These are phyloP conservation scores for Parnassius smintheus DNA, from an alignment of 2,888 invertebrate species.

Conservation along the genomic window DNA sequence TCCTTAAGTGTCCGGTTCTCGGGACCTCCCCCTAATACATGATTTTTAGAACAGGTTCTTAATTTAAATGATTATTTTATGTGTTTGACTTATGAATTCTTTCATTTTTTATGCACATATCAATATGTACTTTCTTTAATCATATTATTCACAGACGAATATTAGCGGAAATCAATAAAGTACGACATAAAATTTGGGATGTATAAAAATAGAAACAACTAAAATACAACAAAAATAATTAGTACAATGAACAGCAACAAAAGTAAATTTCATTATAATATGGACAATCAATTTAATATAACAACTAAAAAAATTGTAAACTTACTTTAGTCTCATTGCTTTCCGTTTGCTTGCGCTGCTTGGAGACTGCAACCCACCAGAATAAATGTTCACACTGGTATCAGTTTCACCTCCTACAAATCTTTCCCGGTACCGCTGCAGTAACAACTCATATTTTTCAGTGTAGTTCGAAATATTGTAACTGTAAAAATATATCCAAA, in stretches of 20 bases:
- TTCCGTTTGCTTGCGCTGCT: conserved; percentile 84
- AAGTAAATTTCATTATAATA: background rate
- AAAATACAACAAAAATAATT: no score
- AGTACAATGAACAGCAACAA: background rate
- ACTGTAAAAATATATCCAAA: conserved; percentile 64
- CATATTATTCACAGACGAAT: no score
- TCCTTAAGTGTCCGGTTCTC: no score
- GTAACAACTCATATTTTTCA: conserved; percentile 86
- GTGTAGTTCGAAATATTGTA: conserved; percentile 86
- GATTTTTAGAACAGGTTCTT: no score
- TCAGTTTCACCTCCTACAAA: conserved; percentile 89
- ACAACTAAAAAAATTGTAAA: conserved; percentile 2
- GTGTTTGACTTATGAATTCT: no score
- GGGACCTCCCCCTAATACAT: no score
- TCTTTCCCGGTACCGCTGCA: conserved; percentile 84
- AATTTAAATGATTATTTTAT: no score
- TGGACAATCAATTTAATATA: background rate
- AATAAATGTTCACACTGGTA: conserved; percentile 80
- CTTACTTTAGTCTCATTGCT: conserved; percentile 79
- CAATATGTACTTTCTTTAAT: no score
- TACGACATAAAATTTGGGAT: no score
- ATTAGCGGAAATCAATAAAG: no score
- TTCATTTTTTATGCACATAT: no score
- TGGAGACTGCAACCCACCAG: conserved; percentile 80
- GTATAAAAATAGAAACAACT: no score